Evolutionary conservation across 2,888 invertebrate species (phyloP).

Genomic region (Oscheius myriophilus): DNA sequence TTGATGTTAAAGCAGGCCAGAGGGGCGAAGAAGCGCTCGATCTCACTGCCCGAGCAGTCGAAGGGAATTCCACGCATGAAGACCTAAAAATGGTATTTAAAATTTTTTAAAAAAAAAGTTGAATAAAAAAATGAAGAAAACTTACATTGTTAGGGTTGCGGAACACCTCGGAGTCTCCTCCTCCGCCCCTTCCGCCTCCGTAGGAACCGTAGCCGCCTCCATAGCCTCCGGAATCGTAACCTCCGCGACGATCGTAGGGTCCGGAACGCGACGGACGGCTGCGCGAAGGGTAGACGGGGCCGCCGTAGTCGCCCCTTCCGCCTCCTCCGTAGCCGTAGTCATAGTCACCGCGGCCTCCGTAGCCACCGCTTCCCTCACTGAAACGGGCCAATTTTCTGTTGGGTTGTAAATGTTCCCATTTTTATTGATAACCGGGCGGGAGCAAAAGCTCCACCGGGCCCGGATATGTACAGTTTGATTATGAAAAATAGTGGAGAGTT

Average conservation of each 20-base stretch:
- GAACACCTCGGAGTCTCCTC: conserved; percentile 7
- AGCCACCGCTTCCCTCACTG: conserved; percentile 7
- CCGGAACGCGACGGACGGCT: background rate
- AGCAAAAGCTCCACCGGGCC: too few relatives aligned
- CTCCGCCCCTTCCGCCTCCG: conserved; percentile 2
- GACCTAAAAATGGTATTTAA: conserved; percentile 36
- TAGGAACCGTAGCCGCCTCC: background rate
- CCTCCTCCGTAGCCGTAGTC: conserved; percentile 4
- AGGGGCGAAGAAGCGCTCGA: conserved; percentile 63
- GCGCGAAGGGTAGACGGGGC: conserved; percentile 11
- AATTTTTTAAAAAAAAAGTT: background rate
- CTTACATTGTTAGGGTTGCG: conserved; percentile 17
- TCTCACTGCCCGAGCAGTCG: conserved; percentile 48
- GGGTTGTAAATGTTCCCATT: too few relatives aligned
- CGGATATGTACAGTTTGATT: too few relatives aligned
- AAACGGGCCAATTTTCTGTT: too few relatives aligned
- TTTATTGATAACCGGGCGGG: too few relatives aligned
- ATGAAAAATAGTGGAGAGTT: too few relatives aligned
- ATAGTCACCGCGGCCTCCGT: conserved; percentile 19
- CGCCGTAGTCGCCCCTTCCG: conserved; percentile 10
- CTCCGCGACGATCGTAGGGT: conserved; percentile 13
- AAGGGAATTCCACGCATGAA: conserved; percentile 67
- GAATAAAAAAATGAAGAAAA: background rate
- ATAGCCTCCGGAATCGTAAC: background rate
- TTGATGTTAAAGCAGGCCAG: conserved; percentile 53